Conservation (phyloP, 92 coral and sea anemone species). For the Palythoa grandis region DNA sequence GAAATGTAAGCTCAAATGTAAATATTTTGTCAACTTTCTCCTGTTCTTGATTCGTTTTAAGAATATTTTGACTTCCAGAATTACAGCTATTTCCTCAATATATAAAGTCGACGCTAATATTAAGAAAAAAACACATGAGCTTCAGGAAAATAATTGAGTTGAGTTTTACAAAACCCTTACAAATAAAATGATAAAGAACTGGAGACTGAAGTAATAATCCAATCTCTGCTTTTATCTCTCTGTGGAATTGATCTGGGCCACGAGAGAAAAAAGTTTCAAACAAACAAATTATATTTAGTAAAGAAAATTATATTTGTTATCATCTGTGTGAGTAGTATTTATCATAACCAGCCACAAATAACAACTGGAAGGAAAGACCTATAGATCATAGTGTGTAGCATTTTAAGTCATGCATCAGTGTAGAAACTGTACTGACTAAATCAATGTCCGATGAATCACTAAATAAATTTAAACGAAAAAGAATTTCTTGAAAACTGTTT, state of each 20-base stretch:
- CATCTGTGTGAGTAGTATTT: too few species aligned
- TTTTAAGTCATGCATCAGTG: too few species aligned
- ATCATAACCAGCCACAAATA: too few species aligned
- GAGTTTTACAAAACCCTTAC: not conserved
- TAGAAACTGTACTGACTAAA: not conserved
- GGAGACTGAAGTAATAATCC: not conserved
- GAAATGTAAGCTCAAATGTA: not conserved
- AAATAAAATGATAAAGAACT: not conserved
- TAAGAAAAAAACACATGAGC: not conserved
- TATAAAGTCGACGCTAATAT: not conserved
- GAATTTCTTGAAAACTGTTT: not conserved
- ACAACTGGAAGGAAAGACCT: too few species aligned
- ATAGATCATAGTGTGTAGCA: too few species aligned
- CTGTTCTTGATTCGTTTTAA: not conserved
- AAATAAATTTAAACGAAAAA: not conserved
- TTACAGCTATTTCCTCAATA: not conserved
- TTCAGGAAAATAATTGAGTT: not conserved
- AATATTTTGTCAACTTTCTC: slow-evolving; percentile 1
- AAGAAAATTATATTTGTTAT: too few species aligned
- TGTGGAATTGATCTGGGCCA: too few species aligned
- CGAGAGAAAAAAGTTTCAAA: too few species aligned
- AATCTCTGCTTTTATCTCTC: not conserved
- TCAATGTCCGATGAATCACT: not conserved
- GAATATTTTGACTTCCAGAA: not conserved
- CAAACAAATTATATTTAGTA: too few species aligned